phyloP scores from a whole-genome alignment of 2,797 vertebrate species.

The Molossus molossus region DNA sequence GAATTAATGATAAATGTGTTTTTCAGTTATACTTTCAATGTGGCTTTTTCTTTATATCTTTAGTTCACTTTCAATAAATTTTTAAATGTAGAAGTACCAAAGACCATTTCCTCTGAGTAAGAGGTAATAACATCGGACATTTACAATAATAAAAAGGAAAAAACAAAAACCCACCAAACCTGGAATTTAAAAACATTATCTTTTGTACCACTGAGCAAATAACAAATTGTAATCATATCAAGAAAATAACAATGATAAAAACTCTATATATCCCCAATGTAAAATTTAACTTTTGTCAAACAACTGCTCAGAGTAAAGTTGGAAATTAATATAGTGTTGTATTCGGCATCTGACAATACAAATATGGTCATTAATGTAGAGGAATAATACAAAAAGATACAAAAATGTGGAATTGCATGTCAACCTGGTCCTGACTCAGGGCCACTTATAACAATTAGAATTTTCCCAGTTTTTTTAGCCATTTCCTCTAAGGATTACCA shows the following conservation, averaged over 20 bases:
- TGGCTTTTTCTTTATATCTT: neutral
- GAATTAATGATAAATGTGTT: slow-evolving; percentile 9
- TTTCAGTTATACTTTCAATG: neutral
- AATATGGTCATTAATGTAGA: slow-evolving; percentile 9
- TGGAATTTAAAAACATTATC: slow-evolving; percentile 51
- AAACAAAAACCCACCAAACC: neutral
- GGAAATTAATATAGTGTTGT: slow-evolving; percentile 1
- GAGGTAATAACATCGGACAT: neutral
- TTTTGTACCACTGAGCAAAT: slow-evolving; percentile 34
- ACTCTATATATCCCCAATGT: neutral
- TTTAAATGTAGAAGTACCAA: slow-evolving; percentile 44
- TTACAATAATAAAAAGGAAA: slow-evolving; percentile 6
- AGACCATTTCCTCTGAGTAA: slow-evolving; percentile 7
- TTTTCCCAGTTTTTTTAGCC: slow-evolving; percentile 11
- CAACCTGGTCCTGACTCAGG: neutral
- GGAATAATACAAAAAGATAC: slow-evolving; percentile 50
- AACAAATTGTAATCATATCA: slow-evolving; percentile 30
- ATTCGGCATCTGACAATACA: neutral
- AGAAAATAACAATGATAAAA: slow-evolving; percentile 56
- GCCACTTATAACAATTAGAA: slow-evolving; percentile 27
- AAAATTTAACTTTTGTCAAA: slow-evolving; percentile 54
- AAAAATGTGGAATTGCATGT: neutral
- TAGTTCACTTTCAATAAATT: neutral
- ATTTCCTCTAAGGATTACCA: slow-evolving; percentile 33
- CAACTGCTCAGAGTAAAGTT: slow-evolving; percentile 40